phyloP scores from a whole-genome alignment of 2,888 invertebrate species.

The Hirudinaria manillensis region DNA sequence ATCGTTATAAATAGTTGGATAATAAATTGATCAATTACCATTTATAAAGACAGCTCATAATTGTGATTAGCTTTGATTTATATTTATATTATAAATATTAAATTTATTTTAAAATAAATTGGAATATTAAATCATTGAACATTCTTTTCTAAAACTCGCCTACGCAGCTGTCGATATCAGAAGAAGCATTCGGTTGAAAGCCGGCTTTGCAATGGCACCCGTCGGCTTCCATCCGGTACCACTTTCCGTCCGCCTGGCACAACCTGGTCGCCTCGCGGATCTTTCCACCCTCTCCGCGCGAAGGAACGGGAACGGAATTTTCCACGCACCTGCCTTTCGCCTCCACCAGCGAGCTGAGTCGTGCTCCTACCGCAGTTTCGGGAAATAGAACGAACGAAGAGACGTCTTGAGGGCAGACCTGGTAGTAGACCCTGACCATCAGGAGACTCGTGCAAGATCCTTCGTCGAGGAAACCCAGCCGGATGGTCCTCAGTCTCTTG shows the following conservation, averaged over 20 bases:
- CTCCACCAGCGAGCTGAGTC: conserved; percentile 12
- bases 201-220: conserved; percentile 22
- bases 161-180: neutral
- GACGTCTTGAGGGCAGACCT: conserved; percentile 16
- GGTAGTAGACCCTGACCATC: conserved; percentile 18
- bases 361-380: conserved; percentile 8
- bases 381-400: conserved; percentile 1
- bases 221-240: conserved; percentile 4
- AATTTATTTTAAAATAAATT: neutral
- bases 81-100: too few relatives aligned
- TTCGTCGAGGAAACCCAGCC: conserved; percentile 23
- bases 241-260: conserved; percentile 25
- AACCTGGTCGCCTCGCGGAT: neutral
- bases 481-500: neutral
- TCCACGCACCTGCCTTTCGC: conserved; percentile 20
- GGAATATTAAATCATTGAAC: neutral
- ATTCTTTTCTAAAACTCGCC: neutral
- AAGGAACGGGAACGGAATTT: neutral
- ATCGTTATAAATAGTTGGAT: too few relatives aligned
- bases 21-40: too few relatives aligned
- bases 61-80: too few relatives aligned
- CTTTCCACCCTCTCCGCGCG: neutral
- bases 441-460: conserved; percentile 21
- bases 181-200: conserved; percentile 9
- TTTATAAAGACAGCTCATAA: too few relatives aligned